Conservation (phyloP, 2,888 invertebrate genomes). For the Diachrysia chrysitis region DNA sequence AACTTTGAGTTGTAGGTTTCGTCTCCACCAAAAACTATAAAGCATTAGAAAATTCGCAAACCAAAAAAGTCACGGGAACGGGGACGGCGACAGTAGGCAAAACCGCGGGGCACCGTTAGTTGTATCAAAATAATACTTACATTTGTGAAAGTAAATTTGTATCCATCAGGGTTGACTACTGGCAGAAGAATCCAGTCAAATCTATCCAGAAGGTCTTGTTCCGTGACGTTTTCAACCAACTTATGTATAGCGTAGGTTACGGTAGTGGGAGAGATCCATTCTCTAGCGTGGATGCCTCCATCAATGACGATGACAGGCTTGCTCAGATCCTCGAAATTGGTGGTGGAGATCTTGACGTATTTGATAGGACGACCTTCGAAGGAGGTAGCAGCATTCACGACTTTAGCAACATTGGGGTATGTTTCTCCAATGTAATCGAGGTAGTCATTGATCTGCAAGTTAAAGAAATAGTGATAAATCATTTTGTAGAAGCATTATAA, state of each 20-base stretch:
- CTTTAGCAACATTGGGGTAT: conserved; percentile 82
- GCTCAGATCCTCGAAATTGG: conserved; percentile 75
- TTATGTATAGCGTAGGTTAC: conserved; percentile 91
- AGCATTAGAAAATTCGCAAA: no score
- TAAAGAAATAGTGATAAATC: background rate
- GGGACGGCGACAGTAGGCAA: no score
- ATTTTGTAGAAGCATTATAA: background rate
- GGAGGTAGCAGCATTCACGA: conserved; percentile 86
- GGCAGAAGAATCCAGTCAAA: conserved; percentile 92
- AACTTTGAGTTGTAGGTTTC: no score
- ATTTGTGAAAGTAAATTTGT: conserved; percentile 87
- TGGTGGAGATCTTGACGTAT: conserved; percentile 89
- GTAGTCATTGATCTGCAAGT: conserved; percentile 73
- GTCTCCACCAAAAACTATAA: no score
- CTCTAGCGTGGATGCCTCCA: conserved; percentile 91
- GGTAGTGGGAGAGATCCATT: conserved; percentile 92
- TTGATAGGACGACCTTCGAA: conserved; percentile 88
- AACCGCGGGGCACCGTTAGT: no score
- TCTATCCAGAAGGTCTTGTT: conserved; percentile 86
- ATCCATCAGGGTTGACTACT: conserved; percentile 92
- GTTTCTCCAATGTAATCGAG: conserved; percentile 76
- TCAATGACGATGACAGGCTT: conserved; percentile 90
- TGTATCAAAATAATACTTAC: conserved; percentile 50
- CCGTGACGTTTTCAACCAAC: conserved; percentile 89
- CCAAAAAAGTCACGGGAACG: no score